Evolutionary conservation across 2,113 vertebrate species (phyloP), one percentile per base, ranked within the genome.

Genomic region (Irena cyanogastra): DNA sequence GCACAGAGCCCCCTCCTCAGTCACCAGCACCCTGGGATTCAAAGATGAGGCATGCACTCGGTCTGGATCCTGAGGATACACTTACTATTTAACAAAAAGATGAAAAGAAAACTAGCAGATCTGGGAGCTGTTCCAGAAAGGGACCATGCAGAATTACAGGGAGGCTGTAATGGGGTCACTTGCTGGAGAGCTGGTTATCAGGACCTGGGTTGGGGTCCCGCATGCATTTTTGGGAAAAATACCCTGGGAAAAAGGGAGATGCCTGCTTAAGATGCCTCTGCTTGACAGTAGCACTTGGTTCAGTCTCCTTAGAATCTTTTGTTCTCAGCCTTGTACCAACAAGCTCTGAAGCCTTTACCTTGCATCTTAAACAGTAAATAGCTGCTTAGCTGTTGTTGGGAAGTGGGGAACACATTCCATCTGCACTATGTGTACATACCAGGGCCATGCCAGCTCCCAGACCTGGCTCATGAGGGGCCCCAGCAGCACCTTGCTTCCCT

Each of bases 351-450:
- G 10, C 65, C 50, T 64, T 84, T 59, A 53, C 15, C 16, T 68
- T 63, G 37, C 19, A 44, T 44, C 27, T 71, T 35, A 64, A 39
- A 61, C 66, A 63, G 47, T 39, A 63, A 81, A 84, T n/a, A 50
- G 16, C 33, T 69, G 35, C 59, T 54, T 69, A 68, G 30, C 28
- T 16, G 39, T 27, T 71, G 26, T n/a, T 22, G 5, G n/a, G 47
- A 52, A 14, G 10, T 26, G 28, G 18, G 39, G 15, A 69, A 30
- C 37, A 16, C 27, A 5, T 53, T 59, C 52, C n/a, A 70, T 24
- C 37, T 9, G 24, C 30, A 33, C 8, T 2, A 3, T 7, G 11
- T 0, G 0, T 27, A 35, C 0, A 7, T 8, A 27, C 7, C 37
- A 69, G n/a, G 60, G 45, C 20, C 0, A 0, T 1, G 5, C 10